A percentile compares a stretch with the other conserved stretches of the same genome.
Evolutionary conservation across 1,140 invertebrate species (phyloP).

Genomic region (Drosophila lacteicornis): DNA sequence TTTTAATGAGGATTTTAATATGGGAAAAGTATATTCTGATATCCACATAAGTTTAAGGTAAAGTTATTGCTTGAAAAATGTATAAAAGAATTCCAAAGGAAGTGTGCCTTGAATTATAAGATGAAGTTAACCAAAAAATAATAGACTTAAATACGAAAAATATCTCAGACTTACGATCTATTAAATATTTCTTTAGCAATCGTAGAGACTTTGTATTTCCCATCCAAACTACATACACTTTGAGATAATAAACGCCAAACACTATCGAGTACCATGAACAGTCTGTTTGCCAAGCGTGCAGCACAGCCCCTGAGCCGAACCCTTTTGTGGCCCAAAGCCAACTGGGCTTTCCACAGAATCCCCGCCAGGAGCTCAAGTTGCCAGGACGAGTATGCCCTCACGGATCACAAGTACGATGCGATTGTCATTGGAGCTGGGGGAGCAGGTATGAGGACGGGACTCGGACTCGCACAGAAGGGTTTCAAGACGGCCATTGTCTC

Average conservation of each 20-base stretch:
- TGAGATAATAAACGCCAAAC: neutral
- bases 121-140: neutral
- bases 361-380: neutral
- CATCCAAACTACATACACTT: neutral
- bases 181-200: neutral
- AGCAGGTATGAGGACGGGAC: slow-evolving; percentile 95
- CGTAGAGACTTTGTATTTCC: slow-evolving; percentile 1
- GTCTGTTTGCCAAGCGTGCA: neutral
- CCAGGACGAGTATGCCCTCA: slow-evolving; percentile 21
- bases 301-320: neutral
- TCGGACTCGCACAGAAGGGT: slow-evolving; percentile 95
- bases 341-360: slow-evolving; percentile 21
- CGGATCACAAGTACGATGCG: slow-evolving; percentile 96
- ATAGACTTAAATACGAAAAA: neutral
- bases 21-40: too few species aligned
- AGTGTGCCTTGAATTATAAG: too few species aligned
- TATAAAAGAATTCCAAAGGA: neutral
- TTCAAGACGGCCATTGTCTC: slow-evolving; percentile 97
- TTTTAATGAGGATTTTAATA: neutral
- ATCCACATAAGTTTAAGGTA: neutral
- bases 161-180: too few species aligned
- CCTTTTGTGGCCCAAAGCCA: neutral
- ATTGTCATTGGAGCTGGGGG: slow-evolving; percentile 97
- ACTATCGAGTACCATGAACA: slow-evolving; percentile 11
- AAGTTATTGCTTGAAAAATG: neutral